phyloP scores from a whole-genome alignment of 2,797 vertebrate species.

The Ispidina picta region DNA sequence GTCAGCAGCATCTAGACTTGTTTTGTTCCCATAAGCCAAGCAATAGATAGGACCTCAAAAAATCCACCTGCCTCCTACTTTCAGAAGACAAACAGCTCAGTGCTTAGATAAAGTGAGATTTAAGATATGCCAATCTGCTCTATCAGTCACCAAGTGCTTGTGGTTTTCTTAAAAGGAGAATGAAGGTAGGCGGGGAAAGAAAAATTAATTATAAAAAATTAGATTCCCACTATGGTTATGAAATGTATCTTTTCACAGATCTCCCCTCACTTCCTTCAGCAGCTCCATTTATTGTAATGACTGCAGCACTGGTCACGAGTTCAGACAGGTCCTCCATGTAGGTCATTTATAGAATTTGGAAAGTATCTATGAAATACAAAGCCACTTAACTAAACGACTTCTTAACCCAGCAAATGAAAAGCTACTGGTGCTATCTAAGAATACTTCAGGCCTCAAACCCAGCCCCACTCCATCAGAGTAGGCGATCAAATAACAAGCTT shows the following conservation, averaged over 20 bases:
- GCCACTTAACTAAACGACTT: neutral
- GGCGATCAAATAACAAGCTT: neutral
- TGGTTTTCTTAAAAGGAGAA: neutral
- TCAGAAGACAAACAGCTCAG: neutral
- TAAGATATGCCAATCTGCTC: neutral
- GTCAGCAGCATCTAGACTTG: neutral
- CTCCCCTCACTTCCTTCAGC: neutral
- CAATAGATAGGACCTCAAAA: neutral
- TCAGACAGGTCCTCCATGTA: neutral
- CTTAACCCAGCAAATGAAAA: neutral
- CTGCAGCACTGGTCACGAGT: neutral
- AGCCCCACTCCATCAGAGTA: neutral
- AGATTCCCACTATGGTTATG: neutral
- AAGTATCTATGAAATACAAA: neutral
- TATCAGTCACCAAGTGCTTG: neutral
- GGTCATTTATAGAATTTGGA: neutral
- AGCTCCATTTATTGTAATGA: neutral
- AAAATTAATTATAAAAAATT: neutral
- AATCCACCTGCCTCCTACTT: neutral
- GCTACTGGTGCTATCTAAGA: neutral
- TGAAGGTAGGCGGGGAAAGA: neutral
- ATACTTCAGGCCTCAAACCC: neutral
- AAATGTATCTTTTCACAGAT: neutral
- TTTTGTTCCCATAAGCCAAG: neutral
- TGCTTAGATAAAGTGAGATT: neutral